phyloP scores from a whole-genome alignment of 1,140 invertebrate species.

The Stenopsyche tienmushanensis region DNA sequence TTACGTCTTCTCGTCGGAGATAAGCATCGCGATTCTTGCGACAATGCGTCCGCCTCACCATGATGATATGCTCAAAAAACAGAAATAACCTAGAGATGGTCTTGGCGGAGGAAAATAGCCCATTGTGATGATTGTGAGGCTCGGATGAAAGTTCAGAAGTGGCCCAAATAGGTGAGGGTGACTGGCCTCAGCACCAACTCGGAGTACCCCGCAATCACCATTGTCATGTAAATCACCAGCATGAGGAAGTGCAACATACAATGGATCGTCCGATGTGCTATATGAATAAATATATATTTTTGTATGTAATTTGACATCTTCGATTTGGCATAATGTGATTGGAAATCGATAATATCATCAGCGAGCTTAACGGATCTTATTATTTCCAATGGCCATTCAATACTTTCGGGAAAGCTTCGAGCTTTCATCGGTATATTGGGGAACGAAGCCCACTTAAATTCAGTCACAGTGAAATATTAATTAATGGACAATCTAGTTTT shows the following conservation, averaged over 20 bases:
- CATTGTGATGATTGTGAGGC: slow-evolving; percentile 2
- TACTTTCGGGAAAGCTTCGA: no score
- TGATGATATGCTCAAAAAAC: background rate
- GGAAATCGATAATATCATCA: no score
- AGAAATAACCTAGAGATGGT: slow-evolving; percentile 1
- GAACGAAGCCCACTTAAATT: no score
- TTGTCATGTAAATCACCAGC: slow-evolving; percentile 29
- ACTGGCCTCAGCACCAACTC: slow-evolving; percentile 11
- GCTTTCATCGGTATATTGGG: no score
- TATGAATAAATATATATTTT: slow-evolving; percentile 1
- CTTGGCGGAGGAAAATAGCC: background rate
- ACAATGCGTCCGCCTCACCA: background rate
- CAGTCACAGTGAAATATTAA: no score
- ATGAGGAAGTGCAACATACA: slow-evolving; percentile 13
- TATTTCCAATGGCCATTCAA: no score
- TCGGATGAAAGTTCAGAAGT: slow-evolving; percentile 22
- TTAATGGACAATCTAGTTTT: no score
- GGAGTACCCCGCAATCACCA: slow-evolving; percentile 25
- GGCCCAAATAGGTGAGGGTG: slow-evolving; percentile 28
- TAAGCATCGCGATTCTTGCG: slow-evolving; percentile 6
- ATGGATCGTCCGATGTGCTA: background rate
- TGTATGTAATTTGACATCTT: no score
- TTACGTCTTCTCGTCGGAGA: background rate
- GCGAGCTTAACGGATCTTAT: no score
- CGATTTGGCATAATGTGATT: no score